These are phyloP conservation scores for Plagodis dolabraria DNA, from an alignment of 2,888 invertebrate genomes.

Conservation along the genomic window DNA sequence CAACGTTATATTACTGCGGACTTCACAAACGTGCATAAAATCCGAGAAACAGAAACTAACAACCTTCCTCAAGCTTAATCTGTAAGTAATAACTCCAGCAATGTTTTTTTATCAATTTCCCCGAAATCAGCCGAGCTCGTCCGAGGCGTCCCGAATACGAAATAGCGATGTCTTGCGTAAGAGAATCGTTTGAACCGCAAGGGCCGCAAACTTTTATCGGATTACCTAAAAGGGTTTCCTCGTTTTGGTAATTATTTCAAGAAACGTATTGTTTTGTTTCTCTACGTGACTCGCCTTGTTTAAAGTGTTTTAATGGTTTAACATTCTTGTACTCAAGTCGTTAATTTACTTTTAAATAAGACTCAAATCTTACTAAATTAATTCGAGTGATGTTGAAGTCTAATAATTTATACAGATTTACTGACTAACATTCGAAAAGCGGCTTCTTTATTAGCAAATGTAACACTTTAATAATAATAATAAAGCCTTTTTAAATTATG, in stretches of 20 bases:
- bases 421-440: too few relatives aligned
- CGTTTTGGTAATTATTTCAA: conserved; percentile 53
- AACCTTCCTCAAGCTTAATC: conserved; percentile 24
- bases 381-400: too few relatives aligned
- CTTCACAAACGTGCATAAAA: conserved; percentile 12
- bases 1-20: too few relatives aligned
- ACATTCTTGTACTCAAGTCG: too few relatives aligned
- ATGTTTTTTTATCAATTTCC: conserved; percentile 30
- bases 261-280: conserved; percentile 47
- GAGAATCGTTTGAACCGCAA: conserved; percentile 39
- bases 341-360: too few relatives aligned
- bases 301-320: conserved; percentile 4
- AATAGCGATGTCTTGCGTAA: conserved; percentile 41
- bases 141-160: conserved; percentile 37
- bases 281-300: conserved; percentile 43
- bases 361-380: too few relatives aligned
- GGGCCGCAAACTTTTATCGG: conserved; percentile 57
- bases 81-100: conserved; percentile 34
- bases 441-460: too few relatives aligned
- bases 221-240: conserved; percentile 60
- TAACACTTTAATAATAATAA: too few relatives aligned
- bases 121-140: conserved; percentile 31
- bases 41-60: conserved; percentile 22
- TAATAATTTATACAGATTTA: too few relatives aligned
- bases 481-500: too few relatives aligned